These are phyloP conservation scores for Camptogramma bilineatum DNA, from an alignment of 2,888 invertebrate species.

Conservation along the genomic window DNA sequence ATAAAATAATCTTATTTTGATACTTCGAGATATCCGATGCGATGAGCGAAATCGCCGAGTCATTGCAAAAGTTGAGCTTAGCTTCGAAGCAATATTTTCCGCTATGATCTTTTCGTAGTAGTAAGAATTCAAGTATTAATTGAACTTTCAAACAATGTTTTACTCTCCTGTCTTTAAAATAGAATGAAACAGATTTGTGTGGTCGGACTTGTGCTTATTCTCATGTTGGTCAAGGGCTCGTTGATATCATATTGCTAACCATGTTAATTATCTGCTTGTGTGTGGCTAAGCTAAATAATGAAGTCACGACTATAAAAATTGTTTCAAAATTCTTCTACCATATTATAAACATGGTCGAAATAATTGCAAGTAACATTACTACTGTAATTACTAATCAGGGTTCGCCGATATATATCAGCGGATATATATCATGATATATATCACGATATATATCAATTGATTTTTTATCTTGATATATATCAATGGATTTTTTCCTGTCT, in stretches of 20 bases:
- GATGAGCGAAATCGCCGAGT: conserved; percentile 61
- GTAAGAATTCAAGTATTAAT: conserved; percentile 53
- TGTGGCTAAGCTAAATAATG: conserved; percentile 27
- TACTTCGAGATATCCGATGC: conserved; percentile 66
- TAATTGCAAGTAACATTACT: conserved; percentile 12
- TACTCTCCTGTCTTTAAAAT: conserved; percentile 8
- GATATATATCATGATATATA: no score
- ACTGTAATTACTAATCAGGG: not conserved
- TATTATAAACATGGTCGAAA: conserved; percentile 10
- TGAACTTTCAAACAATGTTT: conserved; percentile 48
- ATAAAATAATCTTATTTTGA: conserved; percentile 71
- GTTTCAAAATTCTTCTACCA: conserved; percentile 19
- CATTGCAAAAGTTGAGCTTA: conserved; percentile 72
- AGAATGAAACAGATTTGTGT: conserved; percentile 19
- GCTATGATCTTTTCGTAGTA: conserved; percentile 57
- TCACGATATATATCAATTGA: no score
- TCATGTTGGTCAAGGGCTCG: conserved; percentile 43
- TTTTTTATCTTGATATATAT: no score
- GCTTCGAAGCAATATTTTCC: conserved; percentile 68
- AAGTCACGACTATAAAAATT: conserved; percentile 40
- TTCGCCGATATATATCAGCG: no score
- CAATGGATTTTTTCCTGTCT: no score
- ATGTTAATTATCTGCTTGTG: conserved; percentile 31
- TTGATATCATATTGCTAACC: conserved; percentile 33
- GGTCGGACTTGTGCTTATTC: conserved; percentile 27